Evolutionary conservation across 2,888 invertebrate genomes (phyloP).

Genomic region (Megaustenia siamemsis): DNA sequence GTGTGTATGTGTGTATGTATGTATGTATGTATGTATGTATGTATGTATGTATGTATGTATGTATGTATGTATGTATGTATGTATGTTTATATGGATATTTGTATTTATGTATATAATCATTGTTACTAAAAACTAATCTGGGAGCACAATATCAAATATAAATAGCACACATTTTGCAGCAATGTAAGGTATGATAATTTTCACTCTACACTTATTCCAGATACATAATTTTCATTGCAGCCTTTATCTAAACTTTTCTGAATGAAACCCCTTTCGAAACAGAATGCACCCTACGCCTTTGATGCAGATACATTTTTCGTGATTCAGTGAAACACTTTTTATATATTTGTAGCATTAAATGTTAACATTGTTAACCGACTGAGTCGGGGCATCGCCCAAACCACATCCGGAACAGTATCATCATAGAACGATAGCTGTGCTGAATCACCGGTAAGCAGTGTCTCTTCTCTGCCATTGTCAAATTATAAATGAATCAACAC

Average conservation of each 20-base stretch:
- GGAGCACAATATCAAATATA: too few species aligned
- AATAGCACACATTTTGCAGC: too few species aligned
- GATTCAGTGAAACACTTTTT: background rate
- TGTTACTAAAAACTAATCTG: too few species aligned
- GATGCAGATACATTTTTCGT: background rate
- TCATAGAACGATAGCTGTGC: background rate
- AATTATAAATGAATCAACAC: conserved; percentile 46
- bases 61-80: background rate
- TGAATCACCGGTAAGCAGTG: conserved; percentile 1
- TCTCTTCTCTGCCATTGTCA: conserved; percentile 5
- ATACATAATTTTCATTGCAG: too few species aligned
- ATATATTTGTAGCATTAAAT: background rate
- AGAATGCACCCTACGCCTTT: too few species aligned
- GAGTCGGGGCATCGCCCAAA: background rate
- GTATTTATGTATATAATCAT: background rate
- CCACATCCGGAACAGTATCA: background rate
- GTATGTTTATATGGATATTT: background rate
- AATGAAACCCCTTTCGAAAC: too few species aligned
- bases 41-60: background rate
- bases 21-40: background rate
- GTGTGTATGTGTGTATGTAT: background rate
- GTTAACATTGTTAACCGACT: conserved; percentile 4
- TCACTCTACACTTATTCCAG: too few species aligned
- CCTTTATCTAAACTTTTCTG: too few species aligned
- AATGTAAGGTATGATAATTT: too few species aligned